Evolutionary conservation across 2,888 invertebrate species (phyloP).

Genomic region (Bembecia ichneumoniformis): DNA sequence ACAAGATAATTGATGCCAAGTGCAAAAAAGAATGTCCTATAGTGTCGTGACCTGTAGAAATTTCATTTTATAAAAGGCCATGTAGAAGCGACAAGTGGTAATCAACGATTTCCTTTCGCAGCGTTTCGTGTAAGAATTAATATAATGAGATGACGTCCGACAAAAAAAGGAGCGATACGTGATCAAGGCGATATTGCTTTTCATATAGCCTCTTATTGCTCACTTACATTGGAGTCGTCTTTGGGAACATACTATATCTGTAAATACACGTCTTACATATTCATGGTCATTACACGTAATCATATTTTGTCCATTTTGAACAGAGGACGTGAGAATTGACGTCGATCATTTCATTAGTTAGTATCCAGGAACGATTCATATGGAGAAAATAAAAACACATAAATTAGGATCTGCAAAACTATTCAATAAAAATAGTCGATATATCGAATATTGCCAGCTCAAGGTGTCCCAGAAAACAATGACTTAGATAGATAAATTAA

Average conservation of each 20-base stretch:
- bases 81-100: not conserved
- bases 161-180: conserved; percentile 29
- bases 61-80: not conserved
- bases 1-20: too few species aligned
- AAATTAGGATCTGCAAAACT: too few species aligned
- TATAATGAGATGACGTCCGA: conserved; percentile 17
- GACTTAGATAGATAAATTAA: too few species aligned
- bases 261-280: not conserved
- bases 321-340: too few species aligned
- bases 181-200: conserved; percentile 33
- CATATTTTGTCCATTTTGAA: not conserved
- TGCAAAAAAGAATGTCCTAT: too few species aligned
- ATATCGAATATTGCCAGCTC: too few species aligned
- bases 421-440: too few species aligned
- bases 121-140: conserved; percentile 23
- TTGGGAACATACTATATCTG: not conserved
- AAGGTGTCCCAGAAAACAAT: too few species aligned
- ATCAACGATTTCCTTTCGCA: not conserved
- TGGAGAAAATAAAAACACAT: too few species aligned
- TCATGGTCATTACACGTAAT: not conserved
- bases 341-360: too few species aligned
- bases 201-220: conserved; percentile 20
- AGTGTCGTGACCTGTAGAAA: not conserved
- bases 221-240: not conserved
- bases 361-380: too few species aligned